Evolutionary conservation across 2,113 vertebrate genomes (phyloP).

Genomic region (Struthio camelus): DNA sequence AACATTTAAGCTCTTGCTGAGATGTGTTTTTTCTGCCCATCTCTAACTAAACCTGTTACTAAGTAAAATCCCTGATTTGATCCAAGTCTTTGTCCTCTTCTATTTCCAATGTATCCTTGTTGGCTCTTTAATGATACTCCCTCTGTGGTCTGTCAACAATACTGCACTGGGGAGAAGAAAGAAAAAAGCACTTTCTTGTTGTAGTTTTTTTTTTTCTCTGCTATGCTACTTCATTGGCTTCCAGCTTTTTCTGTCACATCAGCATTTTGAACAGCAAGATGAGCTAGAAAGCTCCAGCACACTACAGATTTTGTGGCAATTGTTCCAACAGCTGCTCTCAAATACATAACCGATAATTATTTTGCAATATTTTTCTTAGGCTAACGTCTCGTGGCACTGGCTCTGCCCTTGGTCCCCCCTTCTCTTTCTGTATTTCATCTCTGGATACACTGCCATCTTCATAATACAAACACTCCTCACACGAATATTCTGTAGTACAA

Average conservation of each 20-base stretch:
- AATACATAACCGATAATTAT: not conserved
- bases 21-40: not conserved
- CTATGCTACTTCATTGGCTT: not conserved
- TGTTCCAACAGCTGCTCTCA: not conserved
- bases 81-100: not conserved
- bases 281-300: not conserved
- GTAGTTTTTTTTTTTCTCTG: not conserved
- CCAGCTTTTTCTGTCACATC: not conserved
- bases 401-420: not conserved
- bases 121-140: not conserved
- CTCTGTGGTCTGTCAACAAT: not conserved
- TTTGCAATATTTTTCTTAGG: not conserved
- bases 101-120: not conserved
- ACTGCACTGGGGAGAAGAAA: not conserved
- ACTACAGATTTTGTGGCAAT: not conserved
- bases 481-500: not conserved
- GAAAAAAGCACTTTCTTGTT: not conserved
- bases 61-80: not conserved
- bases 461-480: not conserved
- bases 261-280: not conserved
- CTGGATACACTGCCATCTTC: not conserved
- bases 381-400: not conserved
- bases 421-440: not conserved
- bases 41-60: not conserved
- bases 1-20: not conserved